phyloP scores from a whole-genome alignment of 2,888 invertebrate species.

The Chaitophorus viminalis region DNA sequence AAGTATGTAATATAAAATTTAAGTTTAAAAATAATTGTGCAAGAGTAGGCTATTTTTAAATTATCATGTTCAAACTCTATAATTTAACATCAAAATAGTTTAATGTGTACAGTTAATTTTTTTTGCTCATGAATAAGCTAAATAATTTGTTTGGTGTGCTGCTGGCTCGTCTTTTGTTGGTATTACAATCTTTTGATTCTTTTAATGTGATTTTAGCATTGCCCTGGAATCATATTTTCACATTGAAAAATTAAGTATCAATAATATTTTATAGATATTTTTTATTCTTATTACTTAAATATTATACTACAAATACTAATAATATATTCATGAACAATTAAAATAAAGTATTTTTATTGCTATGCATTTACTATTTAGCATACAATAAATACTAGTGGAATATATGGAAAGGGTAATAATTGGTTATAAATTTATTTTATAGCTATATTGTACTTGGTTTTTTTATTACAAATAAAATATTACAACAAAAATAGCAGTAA shows the following conservation, averaged over 20 bases:
- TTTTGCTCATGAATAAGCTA: conserved; percentile 48
- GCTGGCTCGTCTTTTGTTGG: conserved; percentile 37
- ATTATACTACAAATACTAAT: background rate
- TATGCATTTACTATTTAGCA: too few species aligned
- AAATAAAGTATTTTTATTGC: too few species aligned
- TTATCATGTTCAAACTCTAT: background rate
- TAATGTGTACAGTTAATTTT: background rate
- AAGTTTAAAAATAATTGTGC: background rate
- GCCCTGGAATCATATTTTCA: conserved; percentile 24
- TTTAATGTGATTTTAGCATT: conserved; percentile 26
- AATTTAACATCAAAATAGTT: too few species aligned
- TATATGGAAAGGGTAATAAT: too few species aligned
- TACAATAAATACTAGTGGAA: too few species aligned
- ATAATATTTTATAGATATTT: background rate
- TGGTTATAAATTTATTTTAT: too few species aligned
- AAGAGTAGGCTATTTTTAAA: background rate
- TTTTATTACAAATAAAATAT: too few species aligned
- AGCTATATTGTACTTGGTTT: too few species aligned
- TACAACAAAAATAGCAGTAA: too few species aligned
- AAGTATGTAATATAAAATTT: background rate
- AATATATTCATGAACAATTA: background rate
- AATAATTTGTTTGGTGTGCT: conserved; percentile 56
- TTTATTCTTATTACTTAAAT: background rate
- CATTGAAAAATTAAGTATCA: background rate
- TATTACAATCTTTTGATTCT: conserved; percentile 52